These are phyloP conservation scores for Helobdella robusta DNA, from an alignment of 2,888 invertebrate species.

Conservation along the genomic window DNA sequence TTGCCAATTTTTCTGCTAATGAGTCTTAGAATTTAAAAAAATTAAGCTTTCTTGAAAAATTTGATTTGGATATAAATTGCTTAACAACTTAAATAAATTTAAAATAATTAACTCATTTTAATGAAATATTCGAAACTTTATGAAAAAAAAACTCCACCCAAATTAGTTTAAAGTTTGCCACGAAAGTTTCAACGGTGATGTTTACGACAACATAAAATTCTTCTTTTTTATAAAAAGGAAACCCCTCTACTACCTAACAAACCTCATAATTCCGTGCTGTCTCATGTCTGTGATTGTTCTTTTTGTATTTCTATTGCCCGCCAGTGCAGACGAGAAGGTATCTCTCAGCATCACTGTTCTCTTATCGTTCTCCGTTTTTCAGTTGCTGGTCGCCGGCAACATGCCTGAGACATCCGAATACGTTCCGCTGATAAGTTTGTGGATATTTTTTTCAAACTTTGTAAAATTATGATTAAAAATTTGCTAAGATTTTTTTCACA, in stretches of 20 bases:
- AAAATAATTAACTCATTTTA: no score
- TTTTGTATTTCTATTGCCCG: slow-evolving; percentile 38
- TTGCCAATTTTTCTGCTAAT: no score
- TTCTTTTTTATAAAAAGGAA: slow-evolving; percentile 30
- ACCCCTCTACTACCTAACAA: slow-evolving; percentile 38
- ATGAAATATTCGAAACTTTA: no score
- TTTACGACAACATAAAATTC: slow-evolving; percentile 23
- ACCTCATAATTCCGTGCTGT: slow-evolving; percentile 39
- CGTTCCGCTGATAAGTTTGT: slow-evolving; percentile 38
- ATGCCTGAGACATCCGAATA: slow-evolving; percentile 39
- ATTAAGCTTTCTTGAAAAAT: no score
- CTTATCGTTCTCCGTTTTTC: slow-evolving; percentile 40
- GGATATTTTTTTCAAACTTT: neutral
- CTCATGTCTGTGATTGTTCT: slow-evolving; percentile 39
- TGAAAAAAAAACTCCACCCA: neutral
- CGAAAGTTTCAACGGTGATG: slow-evolving; percentile 20
- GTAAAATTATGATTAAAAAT: no score
- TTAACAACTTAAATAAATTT: no score
- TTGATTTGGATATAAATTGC: no score
- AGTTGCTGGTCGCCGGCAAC: slow-evolving; percentile 38
- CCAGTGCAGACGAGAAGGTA: slow-evolving; percentile 40
- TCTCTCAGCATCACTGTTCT: slow-evolving; percentile 42
- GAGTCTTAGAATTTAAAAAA: no score
- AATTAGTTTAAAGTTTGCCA: neutral
- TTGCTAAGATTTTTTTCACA: no score